A percentile compares a stretch with the other conserved stretches of the same genome.
phyloP scores from a whole-genome alignment of 2,888 invertebrate genomes.

The Kuschelorhynchus macadamiae region DNA sequence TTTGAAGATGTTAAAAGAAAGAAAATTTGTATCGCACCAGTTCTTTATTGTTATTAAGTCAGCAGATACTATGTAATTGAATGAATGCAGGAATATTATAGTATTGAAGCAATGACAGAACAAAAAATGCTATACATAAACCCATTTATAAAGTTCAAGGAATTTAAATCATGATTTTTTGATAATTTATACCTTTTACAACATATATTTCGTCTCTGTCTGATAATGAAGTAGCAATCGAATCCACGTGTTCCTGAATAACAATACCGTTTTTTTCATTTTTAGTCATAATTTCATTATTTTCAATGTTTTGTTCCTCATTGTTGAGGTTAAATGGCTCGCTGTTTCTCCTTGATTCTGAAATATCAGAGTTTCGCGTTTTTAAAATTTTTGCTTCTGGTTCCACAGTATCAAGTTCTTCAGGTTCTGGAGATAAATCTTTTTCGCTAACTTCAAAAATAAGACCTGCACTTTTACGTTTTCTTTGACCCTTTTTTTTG shows the following conservation, averaged over 20 bases:
- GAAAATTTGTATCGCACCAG: too few relatives aligned
- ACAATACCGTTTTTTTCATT: neutral
- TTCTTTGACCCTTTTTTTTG: slow-evolving; percentile 33
- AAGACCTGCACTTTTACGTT: slow-evolving; percentile 55
- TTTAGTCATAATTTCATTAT: slow-evolving; percentile 1
- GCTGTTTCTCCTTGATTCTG: slow-evolving; percentile 23
- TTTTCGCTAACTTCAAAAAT: slow-evolving; percentile 59
- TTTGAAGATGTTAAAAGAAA: too few relatives aligned
- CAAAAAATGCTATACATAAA: too few relatives aligned
- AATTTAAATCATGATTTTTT: too few relatives aligned
- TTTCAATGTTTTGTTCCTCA: neutral
- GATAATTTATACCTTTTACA: neutral
- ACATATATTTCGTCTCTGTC: neutral
- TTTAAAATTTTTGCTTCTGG: slow-evolving; percentile 54
- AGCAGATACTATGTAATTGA: too few relatives aligned
- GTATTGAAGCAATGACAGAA: too few relatives aligned
- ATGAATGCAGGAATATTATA: too few relatives aligned
- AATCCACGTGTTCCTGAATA: neutral
- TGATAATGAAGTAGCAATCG: neutral
- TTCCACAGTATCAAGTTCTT: slow-evolving; percentile 48
- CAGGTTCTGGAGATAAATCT: slow-evolving; percentile 56
- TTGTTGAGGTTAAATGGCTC: neutral
- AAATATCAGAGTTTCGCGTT: slow-evolving; percentile 30
- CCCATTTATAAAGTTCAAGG: too few relatives aligned
- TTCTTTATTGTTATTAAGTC: too few relatives aligned